Evolutionary conservation across 2,113 vertebrate species (phyloP), one percentile per base, ranked within the genome.

Genomic region (Psammodynastes pulverulentus): DNA sequence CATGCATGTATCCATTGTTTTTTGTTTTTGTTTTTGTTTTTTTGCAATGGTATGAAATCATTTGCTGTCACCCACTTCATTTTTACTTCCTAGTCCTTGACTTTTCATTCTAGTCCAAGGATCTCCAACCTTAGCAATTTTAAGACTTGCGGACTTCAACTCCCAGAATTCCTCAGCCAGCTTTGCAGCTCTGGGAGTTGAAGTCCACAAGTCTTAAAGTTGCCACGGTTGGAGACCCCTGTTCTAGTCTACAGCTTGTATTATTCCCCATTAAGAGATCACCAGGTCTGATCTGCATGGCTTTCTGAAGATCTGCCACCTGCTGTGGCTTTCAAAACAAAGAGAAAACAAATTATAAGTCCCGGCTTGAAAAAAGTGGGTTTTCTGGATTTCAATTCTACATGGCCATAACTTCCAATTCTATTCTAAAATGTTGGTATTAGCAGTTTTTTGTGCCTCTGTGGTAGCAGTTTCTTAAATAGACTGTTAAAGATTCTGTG

Each of bases 321-420:
- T 79, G n/a, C 34, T 39, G 34, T 17, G 34, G n/a, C 67, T 39
- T 79, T 79, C n/a, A 39, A 39, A 79, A 79, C 67, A 39, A 79
- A 34, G 34, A 79, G 67, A 79, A 79, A 23, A 62, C 58, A 62
- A 43, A 79, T 21, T 4, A 43, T 39, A 43, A 39, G 3, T 21
- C 72, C 72, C 3, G 19, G 72, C 72, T 1, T 79, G 34, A 19
- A 4, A 4, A 9, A 9, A 72, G 8, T 17, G 21, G 29, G n/a
- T 92, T 91, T 96, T 95, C 52, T 91, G 92, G 46, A 87, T 89
- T 86, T 91, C 94, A 94, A 92, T 93, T 88, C 94, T 89, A 94
- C 67, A 53, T 92, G 90, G 91, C 92, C 89, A 46, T 94, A 92
- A 90, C 94, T 62, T 93, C 45, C 93, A 93, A 84, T 79, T 93